Conservation (phyloP, 2,888 invertebrate genomes). For the Tanytarsus gracilentus region DNA sequence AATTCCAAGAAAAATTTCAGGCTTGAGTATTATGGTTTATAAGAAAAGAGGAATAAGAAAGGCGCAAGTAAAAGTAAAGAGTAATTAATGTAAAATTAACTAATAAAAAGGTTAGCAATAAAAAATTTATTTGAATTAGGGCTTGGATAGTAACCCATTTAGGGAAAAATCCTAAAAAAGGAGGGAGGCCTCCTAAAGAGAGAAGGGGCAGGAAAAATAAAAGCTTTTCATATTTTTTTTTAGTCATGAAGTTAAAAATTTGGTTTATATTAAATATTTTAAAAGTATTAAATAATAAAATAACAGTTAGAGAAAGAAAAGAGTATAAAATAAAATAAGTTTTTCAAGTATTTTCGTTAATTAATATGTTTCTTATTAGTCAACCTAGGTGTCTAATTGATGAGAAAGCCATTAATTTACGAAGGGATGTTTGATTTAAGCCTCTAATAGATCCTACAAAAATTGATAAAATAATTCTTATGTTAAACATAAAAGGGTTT, state of each 20-base stretch:
- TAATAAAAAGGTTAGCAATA: slow-evolving; percentile 44
- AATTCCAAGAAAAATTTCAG: slow-evolving; percentile 39
- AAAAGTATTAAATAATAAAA: slow-evolving; percentile 44
- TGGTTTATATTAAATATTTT: slow-evolving; percentile 48
- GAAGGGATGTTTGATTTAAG: slow-evolving; percentile 48
- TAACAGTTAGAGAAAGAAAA: slow-evolving; percentile 44
- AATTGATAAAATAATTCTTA: slow-evolving; percentile 44
- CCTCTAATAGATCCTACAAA: slow-evolving; percentile 48
- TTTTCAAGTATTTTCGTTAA: slow-evolving; percentile 45
- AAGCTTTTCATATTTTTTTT: slow-evolving; percentile 44
- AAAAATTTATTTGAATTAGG: slow-evolving; percentile 44
- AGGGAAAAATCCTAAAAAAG: slow-evolving; percentile 53
- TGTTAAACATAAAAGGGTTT: slow-evolving; percentile 43
- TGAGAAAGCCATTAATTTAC: slow-evolving; percentile 53
- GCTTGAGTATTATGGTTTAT: slow-evolving; percentile 46
- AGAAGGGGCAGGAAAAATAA: slow-evolving; percentile 48
- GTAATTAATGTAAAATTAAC: slow-evolving; percentile 48
- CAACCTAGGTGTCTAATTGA: slow-evolving; percentile 57
- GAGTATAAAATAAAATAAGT: slow-evolving; percentile 45
- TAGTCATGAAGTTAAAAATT: slow-evolving; percentile 43
- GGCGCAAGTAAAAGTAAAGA: slow-evolving; percentile 50
- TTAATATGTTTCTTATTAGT: slow-evolving; percentile 45
- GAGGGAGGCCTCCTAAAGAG: slow-evolving; percentile 51
- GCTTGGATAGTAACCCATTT: slow-evolving; percentile 52
- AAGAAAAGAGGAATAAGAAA: slow-evolving; percentile 45